A percentile compares a stretch with the other conserved stretches of the same genome.
These are phyloP conservation scores for Etheostoma spectabile DNA, from an alignment of 2,113 vertebrate species.

Conservation along the genomic window DNA sequence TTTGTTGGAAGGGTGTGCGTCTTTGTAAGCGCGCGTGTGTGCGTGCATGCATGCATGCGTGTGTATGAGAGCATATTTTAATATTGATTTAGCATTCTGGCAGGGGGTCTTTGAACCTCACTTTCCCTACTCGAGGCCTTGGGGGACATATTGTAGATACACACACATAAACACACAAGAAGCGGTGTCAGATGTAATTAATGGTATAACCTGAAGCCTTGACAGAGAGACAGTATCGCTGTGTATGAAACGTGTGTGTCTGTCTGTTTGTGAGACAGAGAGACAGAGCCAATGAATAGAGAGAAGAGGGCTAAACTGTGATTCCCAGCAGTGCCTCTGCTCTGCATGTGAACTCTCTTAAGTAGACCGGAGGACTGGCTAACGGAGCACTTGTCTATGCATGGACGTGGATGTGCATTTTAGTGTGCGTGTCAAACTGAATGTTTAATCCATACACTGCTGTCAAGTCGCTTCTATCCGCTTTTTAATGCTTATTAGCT, in stretches of 20 bases:
- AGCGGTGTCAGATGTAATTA: slow-evolving; percentile 76
- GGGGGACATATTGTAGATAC: slow-evolving; percentile 45
- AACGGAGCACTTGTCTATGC: slow-evolving; percentile 33
- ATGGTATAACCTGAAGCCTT: slow-evolving; percentile 65
- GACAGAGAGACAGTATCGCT: slow-evolving; percentile 54
- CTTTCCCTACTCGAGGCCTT: slow-evolving; percentile 70
- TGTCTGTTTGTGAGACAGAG: slow-evolving; percentile 38
- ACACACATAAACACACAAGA: slow-evolving; percentile 53
- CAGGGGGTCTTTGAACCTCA: slow-evolving; percentile 78
- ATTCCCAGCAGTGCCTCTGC: slow-evolving; percentile 67
- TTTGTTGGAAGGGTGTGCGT: slow-evolving; percentile 60
- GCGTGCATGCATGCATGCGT: neutral
- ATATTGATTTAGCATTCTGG: slow-evolving; percentile 80
- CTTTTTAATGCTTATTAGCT: slow-evolving; percentile 40
- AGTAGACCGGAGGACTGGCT: slow-evolving; percentile 59
- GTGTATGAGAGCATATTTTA: slow-evolving; percentile 67
- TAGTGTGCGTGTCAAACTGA: slow-evolving; percentile 25
- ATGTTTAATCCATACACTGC: slow-evolving; percentile 51
- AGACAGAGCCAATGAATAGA: slow-evolving; percentile 41
- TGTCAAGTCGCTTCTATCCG: slow-evolving; percentile 33
- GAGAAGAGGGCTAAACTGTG: slow-evolving; percentile 62
- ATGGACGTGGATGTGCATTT: slow-evolving; percentile 25
- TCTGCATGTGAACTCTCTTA: slow-evolving; percentile 71
- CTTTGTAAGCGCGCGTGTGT: slow-evolving; percentile 43
- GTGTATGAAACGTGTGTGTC: slow-evolving; percentile 26